Conservation (phyloP, 2,888 invertebrate genomes). For the Resseliella maxima region DNA sequence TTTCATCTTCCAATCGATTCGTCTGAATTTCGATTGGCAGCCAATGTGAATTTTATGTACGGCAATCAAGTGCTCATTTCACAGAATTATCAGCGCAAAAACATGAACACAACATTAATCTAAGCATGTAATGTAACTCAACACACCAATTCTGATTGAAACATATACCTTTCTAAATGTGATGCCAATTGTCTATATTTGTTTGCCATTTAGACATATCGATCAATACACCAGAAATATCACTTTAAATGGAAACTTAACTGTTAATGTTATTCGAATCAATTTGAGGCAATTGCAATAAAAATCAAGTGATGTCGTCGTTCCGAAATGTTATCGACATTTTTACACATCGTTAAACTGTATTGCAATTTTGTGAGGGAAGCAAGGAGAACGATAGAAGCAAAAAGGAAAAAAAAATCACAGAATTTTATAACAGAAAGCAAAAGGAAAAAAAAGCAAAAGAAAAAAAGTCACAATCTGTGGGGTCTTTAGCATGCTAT, state of each 20-base stretch:
- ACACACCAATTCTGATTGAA: background rate
- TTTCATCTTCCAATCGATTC: background rate
- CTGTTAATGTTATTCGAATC: constrained; percentile 35
- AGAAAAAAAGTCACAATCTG: background rate
- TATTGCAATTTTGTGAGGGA: background rate
- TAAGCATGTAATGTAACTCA: background rate
- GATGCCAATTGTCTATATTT: constrained; percentile 33
- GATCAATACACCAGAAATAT: constrained; percentile 11
- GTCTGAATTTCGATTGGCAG: background rate
- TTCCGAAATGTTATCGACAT: background rate
- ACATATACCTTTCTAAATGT: constrained; percentile 36
- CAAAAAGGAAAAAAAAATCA: no score
- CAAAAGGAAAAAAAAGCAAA: background rate
- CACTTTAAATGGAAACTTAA: constrained; percentile 48
- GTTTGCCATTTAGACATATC: background rate
- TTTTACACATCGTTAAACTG: background rate
- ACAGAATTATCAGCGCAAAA: constrained; percentile 14
- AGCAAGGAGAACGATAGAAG: no score
- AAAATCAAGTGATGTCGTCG: background rate
- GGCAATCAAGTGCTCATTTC: background rate
- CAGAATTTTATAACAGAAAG: background rate
- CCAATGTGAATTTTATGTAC: constrained; percentile 19
- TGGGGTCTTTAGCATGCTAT: background rate
- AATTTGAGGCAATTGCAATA: background rate
- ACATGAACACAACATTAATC: background rate